Percentiles rank a stretch among this genome's conserved stretches.
Conservation (phyloP, 2,113 vertebrate species). For the Euleptes europaea region DNA sequence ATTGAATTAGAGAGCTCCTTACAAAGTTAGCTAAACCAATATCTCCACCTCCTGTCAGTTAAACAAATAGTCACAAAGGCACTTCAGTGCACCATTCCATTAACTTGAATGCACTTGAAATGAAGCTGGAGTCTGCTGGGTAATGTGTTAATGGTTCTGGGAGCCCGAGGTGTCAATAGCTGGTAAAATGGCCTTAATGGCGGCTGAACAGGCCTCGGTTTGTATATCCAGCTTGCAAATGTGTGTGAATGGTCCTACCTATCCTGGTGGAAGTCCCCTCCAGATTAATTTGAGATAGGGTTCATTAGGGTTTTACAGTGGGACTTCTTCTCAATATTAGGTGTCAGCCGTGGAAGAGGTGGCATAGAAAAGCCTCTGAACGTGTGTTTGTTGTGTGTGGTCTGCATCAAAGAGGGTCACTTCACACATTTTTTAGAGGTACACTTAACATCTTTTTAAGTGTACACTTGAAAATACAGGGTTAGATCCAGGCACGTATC, state of each 20-base stretch:
- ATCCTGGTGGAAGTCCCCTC: no score
- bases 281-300: background rate
- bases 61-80: background rate
- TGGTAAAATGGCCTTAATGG: background rate
- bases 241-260: background rate
- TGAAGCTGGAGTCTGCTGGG: background rate
- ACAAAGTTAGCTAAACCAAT: background rate
- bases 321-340: background rate
- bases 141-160: constrained; percentile 1
- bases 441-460: background rate
- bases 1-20: background rate
- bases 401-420: no score
- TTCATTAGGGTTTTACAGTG: background rate
- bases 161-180: background rate
- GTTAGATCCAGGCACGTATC: no score
- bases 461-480: background rate
- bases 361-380: background rate
- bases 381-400: background rate
- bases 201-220: background rate
- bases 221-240: background rate
- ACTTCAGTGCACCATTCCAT: constrained; percentile 6
- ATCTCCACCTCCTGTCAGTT: constrained; percentile 3
- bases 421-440: background rate
- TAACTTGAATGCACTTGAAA: background rate
- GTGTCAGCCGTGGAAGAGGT: no score